Conservation (phyloP, 2,888 invertebrate species). For the Aphidius colemani region DNA sequence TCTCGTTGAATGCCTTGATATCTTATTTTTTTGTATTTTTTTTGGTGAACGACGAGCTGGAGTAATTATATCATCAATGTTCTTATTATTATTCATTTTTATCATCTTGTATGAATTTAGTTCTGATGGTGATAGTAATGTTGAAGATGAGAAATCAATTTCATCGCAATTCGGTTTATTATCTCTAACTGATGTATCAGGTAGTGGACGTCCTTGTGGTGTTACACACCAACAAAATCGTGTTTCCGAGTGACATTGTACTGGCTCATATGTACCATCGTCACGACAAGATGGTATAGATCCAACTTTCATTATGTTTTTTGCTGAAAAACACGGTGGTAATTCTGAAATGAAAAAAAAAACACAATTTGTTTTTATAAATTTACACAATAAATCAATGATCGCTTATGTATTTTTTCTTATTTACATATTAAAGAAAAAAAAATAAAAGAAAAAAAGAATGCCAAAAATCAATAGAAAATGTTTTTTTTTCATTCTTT, state of each 20-base stretch:
- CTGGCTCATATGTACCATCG: slow-evolving; percentile 83
- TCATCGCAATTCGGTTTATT: slow-evolving; percentile 70
- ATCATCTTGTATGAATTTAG: slow-evolving; percentile 38
- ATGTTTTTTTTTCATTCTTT: no score
- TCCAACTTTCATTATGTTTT: slow-evolving; percentile 61
- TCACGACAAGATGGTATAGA: slow-evolving; percentile 80
- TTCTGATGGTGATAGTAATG: slow-evolving; percentile 4
- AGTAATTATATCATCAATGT: no score
- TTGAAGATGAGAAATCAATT: background rate
- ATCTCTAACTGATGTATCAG: slow-evolving; percentile 76
- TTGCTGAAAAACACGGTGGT: slow-evolving; percentile 58
- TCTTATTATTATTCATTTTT: no score
- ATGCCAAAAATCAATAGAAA: background rate
- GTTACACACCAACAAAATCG: slow-evolving; percentile 91
- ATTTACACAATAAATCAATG: background rate
- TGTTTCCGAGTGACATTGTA: slow-evolving; percentile 81
- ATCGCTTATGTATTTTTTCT: background rate
- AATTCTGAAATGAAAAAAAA: slow-evolving; percentile 48
- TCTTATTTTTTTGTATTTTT: slow-evolving; percentile 46
- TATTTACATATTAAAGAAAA: background rate
- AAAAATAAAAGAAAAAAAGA: background rate
- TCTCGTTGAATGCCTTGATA: slow-evolving; percentile 48
- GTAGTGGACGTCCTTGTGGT: slow-evolving; percentile 79
- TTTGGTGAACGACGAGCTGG: slow-evolving; percentile 42
- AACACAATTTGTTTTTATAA: background rate